These are phyloP conservation scores for Sebastes flavidus DNA, from an alignment of 2,797 vertebrate species.

Conservation along the genomic window DNA sequence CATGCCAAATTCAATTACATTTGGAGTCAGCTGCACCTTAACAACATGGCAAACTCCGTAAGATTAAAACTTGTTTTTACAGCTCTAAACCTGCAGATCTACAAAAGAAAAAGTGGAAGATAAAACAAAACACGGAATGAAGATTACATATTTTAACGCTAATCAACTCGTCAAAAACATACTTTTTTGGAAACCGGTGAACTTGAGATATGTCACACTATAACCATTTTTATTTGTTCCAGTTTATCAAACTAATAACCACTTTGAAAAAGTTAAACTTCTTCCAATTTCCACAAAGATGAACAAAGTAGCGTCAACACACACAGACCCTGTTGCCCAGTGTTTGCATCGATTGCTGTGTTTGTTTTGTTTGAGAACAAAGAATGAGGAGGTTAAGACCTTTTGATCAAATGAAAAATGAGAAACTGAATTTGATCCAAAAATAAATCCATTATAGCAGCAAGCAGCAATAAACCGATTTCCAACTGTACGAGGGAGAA, in stretches of 20 bases:
- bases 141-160: not conserved
- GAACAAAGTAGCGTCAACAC: not conserved
- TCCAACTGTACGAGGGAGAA: conserved; percentile 9
- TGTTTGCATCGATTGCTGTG: not conserved
- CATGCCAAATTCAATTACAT: not conserved
- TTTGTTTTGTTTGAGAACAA: conserved; percentile 5
- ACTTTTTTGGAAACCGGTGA: not conserved
- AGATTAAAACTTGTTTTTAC: not conserved
- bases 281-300: not conserved
- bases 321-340: not conserved
- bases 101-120: not conserved
- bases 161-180: not conserved
- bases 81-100: not conserved
- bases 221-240: not conserved
- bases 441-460: conserved; percentile 18
- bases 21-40: not conserved
- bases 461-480: not conserved
- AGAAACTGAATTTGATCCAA: conserved; percentile 23
- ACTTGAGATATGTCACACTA: not conserved
- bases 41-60: not conserved
- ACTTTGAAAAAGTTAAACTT: not conserved
- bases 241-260: not conserved
- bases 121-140: not conserved
- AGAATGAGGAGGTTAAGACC: not conserved
- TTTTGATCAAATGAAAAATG: conserved; percentile 28